A percentile compares a stretch with the other conserved stretches of the same genome.
Evolutionary conservation across 2,888 invertebrate species (phyloP).

Genomic region (Allophyes oxyacanthae): DNA sequence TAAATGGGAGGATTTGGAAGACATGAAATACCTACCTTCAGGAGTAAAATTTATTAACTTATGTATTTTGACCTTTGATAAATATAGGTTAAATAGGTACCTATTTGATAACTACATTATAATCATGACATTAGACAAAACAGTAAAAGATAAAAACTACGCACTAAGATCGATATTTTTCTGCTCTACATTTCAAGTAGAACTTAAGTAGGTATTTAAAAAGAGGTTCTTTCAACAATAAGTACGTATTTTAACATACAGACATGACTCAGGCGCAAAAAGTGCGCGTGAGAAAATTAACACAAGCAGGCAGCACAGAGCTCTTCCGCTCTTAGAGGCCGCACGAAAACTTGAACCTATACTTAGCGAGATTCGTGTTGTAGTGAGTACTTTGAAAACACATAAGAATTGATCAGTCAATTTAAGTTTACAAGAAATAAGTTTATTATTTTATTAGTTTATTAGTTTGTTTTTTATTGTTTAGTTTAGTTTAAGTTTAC

Average conservation of each 20-base stretch:
- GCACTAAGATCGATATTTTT: not conserved
- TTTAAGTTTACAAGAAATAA: too few relatives aligned
- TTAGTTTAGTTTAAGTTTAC: too few relatives aligned
- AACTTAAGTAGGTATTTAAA: slow-evolving; percentile 10
- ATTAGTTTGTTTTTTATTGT: too few relatives aligned
- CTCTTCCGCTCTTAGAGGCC: slow-evolving; percentile 54
- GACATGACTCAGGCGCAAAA: slow-evolving; percentile 49
- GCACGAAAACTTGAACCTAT: slow-evolving; percentile 24
- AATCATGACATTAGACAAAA: too few relatives aligned
- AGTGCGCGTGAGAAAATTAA: slow-evolving; percentile 58
- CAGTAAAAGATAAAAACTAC: too few relatives aligned
- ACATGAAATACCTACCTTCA: too few relatives aligned
- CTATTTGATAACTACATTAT: too few relatives aligned
- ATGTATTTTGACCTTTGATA: too few relatives aligned
- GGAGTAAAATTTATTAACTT: too few relatives aligned
- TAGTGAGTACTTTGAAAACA: slow-evolving; percentile 5
- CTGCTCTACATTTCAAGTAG: slow-evolving; percentile 1
- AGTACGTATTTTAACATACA: slow-evolving; percentile 26
- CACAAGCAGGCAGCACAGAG: slow-evolving; percentile 38
- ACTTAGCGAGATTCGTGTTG: slow-evolving; percentile 29
- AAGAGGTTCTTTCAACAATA: slow-evolving; percentile 34
- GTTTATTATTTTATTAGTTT: not conserved
- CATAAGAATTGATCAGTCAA: too few relatives aligned
- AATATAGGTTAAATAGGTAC: too few relatives aligned
- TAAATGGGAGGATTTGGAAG: too few relatives aligned